Evolutionary conservation across 2,113 vertebrate species (phyloP).

Genomic region (Ochotona princeps): DNA sequence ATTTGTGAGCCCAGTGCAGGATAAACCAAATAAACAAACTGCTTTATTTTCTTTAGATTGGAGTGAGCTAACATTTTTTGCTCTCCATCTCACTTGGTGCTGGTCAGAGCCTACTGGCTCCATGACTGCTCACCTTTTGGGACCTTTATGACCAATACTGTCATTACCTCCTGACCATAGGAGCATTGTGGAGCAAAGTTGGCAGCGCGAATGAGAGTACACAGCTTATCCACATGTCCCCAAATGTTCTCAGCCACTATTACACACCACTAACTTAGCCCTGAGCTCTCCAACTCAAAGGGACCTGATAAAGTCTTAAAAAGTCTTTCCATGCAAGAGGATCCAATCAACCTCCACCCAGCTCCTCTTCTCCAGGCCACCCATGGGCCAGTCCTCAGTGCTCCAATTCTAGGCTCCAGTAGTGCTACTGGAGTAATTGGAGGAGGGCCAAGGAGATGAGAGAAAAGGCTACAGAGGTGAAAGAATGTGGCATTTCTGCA

Average conservation of each 20-base stretch:
- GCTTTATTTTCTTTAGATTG: conserved; percentile 49
- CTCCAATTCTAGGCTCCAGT: neutral
- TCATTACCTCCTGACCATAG: neutral
- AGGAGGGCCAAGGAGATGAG: neutral
- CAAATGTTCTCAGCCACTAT: conserved; percentile 29
- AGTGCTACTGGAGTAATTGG: neutral
- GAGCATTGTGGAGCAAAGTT: neutral
- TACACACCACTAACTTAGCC: conserved; percentile 70
- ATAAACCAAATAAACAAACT: conserved; percentile 66
- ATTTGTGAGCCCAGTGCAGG: conserved; percentile 56
- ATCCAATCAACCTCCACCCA: neutral
- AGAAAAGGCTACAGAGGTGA: conserved; percentile 37
- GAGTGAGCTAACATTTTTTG: neutral
- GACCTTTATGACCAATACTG: neutral
- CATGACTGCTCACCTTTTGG: neutral
- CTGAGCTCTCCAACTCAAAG: neutral
- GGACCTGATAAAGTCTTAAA: neutral
- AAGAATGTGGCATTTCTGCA: conserved; percentile 79
- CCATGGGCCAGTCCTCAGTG: neutral
- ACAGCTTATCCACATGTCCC: conserved; percentile 54
- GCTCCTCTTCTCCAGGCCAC: neutral
- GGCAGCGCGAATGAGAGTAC: conserved; percentile 43
- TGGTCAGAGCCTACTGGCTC: neutral
- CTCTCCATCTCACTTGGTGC: neutral
- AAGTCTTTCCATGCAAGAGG: neutral